Evolutionary conservation across 2,888 invertebrate genomes (phyloP), one percentile per base, ranked within the genome.

Genomic region (Gortyna flavago): DNA sequence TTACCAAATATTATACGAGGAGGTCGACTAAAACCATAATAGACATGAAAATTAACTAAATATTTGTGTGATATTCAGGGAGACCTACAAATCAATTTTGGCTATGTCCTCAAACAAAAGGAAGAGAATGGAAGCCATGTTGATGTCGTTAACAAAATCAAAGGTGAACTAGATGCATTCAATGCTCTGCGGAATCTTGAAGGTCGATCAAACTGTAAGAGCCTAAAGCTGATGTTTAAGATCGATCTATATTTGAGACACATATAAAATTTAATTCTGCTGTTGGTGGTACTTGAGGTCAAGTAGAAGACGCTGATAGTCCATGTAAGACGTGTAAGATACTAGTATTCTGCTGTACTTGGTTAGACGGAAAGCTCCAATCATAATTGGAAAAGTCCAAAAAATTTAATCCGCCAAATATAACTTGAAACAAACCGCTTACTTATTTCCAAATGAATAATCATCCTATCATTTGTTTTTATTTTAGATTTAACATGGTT

Each of bases 81-180:
- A 65, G 32, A 25, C 11, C n/a, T 35, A 21, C 7, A 13, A 67
- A 48, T 21, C 0, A 35, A 7, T 57, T 65, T 62, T 35, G 59
- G 18, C 8, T 13, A 48, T 61, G 54, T 71, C 82, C 67, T 71
- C 67, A 51, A 65, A 54, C 25, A 67, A 68, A 64, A 70, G 21
- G 35, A 75, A 86, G 81, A 62, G 87, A 85, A 85, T 38, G 83
- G 75, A 66, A 66, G n/a, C 38, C 6, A 51, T 48, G 0, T 48
- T 54, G 67, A 9, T 67, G 54, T 76, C 64, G 68, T 73, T 71
- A 72, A 75, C 32, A 8, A 70, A 77, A 77, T 77, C 66, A 79
- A 85, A 86, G 86, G 87, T 87, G 81, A 86, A 79, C 85, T 64
- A 77, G 85, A 85, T 81, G 85, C 68, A 44, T 64, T 75, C 51